Base-by-base conservation (phyloP, 2,888 invertebrate species). In the Leucophenga maculata region DNA sequence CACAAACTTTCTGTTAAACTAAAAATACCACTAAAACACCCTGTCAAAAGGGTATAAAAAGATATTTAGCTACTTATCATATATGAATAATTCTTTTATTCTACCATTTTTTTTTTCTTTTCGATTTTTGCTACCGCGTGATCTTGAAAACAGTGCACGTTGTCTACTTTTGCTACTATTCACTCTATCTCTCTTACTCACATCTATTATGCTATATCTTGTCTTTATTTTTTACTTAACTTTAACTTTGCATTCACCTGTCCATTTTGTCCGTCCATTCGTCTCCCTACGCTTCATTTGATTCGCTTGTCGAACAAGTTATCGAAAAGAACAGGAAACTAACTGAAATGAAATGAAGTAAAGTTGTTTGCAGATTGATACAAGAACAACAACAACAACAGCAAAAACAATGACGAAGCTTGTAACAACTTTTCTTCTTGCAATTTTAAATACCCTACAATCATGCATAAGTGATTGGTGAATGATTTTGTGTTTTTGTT, bases 281-380 rank as follows among this genome's bases (percentile, higher is more conserved):
- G 14, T 20, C 22, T 22, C 54, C 18, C 18, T 54, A 8, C 8
- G 13, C 54, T 54, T n/a, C 13, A 54, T 22, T 54, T 13, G 22
- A 54, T 3, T 54, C 54, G 16, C 18, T 60, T 60, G 60, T 60
- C 57, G 39, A 60, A 60, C 60, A 18, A 60, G 60, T 60, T 60
- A 60, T 60, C 32, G 39, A 31, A 11, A 57, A 26, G 18, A 60
- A 60, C 60, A 60, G 60, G 60, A 60, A 60, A 60, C 60, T 60
- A n/a, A n/a, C n/a, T n/a, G n/a, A n/a, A n/a, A n/a, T n/a, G 18
- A 60, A 60, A 32, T 39, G 31, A 60, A 60, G 31, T 57, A 57
- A n/a, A 22, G 22, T 16, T 11, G 18, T 20, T n/a, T 1, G 11
- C 13, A 20, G 9, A 54, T 54, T 54, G 54, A 18, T 22, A 26